Conservation (phyloP, 2,797 vertebrate species). For the Tokudaia muenninki region DNA sequence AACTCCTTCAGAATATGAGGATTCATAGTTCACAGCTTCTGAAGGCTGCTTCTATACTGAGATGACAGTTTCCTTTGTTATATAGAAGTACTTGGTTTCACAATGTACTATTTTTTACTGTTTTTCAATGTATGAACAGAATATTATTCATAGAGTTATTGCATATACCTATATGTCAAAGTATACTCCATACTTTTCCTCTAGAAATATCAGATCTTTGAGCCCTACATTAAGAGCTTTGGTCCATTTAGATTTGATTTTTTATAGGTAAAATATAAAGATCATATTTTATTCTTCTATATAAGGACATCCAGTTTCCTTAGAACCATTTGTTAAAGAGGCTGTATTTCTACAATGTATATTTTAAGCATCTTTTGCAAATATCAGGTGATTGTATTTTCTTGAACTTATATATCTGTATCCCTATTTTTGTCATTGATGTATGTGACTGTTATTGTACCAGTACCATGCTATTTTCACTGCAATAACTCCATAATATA, state of each 20-base stretch:
- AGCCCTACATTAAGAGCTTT: neutral
- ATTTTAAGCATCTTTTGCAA: neutral
- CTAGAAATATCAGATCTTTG: neutral
- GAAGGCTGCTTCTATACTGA: neutral
- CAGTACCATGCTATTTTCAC: neutral
- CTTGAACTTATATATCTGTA: neutral
- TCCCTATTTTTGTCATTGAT: neutral
- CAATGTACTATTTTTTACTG: neutral
- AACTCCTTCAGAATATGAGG: too few relatives aligned
- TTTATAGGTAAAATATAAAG: neutral
- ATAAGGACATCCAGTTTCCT: too few relatives aligned
- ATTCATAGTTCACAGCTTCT: too few relatives aligned
- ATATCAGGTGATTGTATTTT: neutral
- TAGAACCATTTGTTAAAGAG: neutral
- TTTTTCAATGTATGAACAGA: neutral
- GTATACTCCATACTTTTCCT: neutral
- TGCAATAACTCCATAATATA: neutral
- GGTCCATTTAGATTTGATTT: neutral
- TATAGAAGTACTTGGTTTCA: neutral
- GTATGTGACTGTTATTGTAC: neutral
- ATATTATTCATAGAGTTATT: neutral
- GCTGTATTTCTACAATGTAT: neutral
- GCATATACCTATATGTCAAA: neutral
- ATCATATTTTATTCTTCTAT: neutral
- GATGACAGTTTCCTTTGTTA: neutral